Evolutionary conservation across 2,113 vertebrate species (phyloP), one percentile per base, ranked within the genome.

Genomic region (Oncorhynchus mykiss): DNA sequence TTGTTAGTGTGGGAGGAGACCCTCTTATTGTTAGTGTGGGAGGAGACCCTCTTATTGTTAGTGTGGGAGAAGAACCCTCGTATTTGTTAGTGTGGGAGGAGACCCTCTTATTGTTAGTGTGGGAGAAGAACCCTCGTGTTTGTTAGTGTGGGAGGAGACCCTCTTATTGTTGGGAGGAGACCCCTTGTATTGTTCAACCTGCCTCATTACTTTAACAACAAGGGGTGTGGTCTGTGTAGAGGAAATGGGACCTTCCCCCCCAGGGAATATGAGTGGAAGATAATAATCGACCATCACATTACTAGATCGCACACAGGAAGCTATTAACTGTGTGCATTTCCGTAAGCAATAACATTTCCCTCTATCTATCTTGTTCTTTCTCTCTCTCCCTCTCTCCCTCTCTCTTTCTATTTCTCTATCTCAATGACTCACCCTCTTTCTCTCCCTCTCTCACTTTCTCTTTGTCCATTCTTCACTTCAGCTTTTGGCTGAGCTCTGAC

Each of bases 391-490:
- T 62, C 18, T 25, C 69, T 57, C 54, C 11, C 1, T 73, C 67
- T 82, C 59, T 73, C 76, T 81, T 77, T 78, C 54, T 48, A 51
- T 80, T 75, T 80, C 27, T 75, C 51, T 75, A 45, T 9, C 45
- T 81, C 76, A 77, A 59, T 77, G 49, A 82, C 83, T 84, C 18
- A 70, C 67, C 80, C 82, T 82, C 65, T 78, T 80, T 81, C 18
- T 62, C 59, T 62, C 7, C 4, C 59, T 62, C 78, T 79, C 80
- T 74, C 51, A 18, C 51, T 54, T 7, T 18, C 51, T 18, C 14
- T 54, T 16, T 18, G 13, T 54, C 51, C 51, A 18, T 54, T 54
- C 51, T 18, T 16, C 51, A 54, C 51, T 7, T 54, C 9, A 12
- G 9, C 4, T 54, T 54, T 18, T 5, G 85, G 85, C 81, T 74